Evolutionary conservation across 2,888 invertebrate genomes (phyloP).

Genomic region (Zaprionus obscuricornis): DNA sequence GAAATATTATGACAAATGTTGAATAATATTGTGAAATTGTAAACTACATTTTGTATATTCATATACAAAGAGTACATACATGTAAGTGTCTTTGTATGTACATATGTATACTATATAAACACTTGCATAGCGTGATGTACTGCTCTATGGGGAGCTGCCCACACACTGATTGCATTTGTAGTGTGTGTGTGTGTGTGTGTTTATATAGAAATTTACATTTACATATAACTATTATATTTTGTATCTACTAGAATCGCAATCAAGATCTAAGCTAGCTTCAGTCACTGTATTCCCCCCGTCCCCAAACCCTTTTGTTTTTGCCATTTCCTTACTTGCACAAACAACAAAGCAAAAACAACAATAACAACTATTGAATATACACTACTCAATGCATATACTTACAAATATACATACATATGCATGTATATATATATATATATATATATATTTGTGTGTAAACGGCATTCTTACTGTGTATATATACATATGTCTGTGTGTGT

Average conservation of each 20-base stretch:
- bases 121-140: constrained; percentile 24
- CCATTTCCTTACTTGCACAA: constrained; percentile 18
- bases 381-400: background rate
- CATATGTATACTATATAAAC: background rate
- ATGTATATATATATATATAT: background rate
- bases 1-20: constrained; percentile 29
- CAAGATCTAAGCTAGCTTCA: constrained; percentile 44
- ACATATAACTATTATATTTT: background rate
- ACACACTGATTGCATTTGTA: constrained; percentile 27
- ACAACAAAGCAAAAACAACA: constrained; percentile 27
- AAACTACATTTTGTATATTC: constrained; percentile 28
- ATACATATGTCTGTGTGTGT: constrained; percentile 22
- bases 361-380: background rate
- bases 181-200: background rate
- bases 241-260: constrained; percentile 30
- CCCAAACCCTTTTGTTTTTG: background rate
- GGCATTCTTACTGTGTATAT: constrained; percentile 6
- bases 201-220: background rate
- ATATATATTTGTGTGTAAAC: constrained; percentile 16
- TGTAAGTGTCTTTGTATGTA: background rate
- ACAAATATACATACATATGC: constrained; percentile 16
- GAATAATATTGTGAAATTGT: constrained; percentile 56
- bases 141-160: constrained; percentile 36
- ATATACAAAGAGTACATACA: constrained; percentile 3
- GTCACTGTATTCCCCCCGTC: background rate